phyloP scores from a whole-genome alignment of 1,140 invertebrate genomes.

The Capitella teleta region DNA sequence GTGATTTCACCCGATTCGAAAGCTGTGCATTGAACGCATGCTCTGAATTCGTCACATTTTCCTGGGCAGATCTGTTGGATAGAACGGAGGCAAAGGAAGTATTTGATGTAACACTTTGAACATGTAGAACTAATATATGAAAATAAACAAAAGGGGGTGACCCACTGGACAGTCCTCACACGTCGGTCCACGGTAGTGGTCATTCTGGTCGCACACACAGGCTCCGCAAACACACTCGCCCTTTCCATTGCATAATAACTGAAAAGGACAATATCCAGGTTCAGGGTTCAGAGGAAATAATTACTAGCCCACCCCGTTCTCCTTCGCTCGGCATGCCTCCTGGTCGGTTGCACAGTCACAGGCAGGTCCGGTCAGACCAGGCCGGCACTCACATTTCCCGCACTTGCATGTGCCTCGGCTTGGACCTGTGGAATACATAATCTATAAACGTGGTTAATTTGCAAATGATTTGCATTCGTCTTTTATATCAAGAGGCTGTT shows the following conservation, averaged over 20 bases:
- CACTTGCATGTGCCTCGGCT: conserved; percentile 48
- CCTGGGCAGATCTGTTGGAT: conserved; percentile 62
- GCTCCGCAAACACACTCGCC: conserved; percentile 73
- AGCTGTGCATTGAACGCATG: conserved; percentile 87
- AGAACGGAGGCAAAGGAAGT: neutral
- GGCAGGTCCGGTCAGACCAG: conserved; percentile 54
- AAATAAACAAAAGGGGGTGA: too few species aligned
- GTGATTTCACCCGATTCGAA: conserved; percentile 57
- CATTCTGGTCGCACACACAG: conserved; percentile 62
- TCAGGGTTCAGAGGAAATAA: too few species aligned
- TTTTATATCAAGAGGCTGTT: too few species aligned
- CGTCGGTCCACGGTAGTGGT: conserved; percentile 53
- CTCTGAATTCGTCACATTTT: conserved; percentile 73
- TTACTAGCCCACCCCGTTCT: too few species aligned
- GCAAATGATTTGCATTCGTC: too few species aligned
- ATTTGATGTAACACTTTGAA: too few species aligned
- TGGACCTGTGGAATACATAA: conserved; percentile 21
- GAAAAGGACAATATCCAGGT: too few species aligned
- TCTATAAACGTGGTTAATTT: neutral
- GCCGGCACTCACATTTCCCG: conserved; percentile 60
- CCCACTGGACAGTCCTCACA: conserved; percentile 81
- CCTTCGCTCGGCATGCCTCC: conserved; percentile 64
- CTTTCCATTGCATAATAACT: conserved; percentile 35
- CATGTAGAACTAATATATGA: too few species aligned
- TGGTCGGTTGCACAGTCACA: conserved; percentile 68